Evolutionary conservation across 2,888 invertebrate species (phyloP).

Genomic region (Dasypogon diadema): DNA sequence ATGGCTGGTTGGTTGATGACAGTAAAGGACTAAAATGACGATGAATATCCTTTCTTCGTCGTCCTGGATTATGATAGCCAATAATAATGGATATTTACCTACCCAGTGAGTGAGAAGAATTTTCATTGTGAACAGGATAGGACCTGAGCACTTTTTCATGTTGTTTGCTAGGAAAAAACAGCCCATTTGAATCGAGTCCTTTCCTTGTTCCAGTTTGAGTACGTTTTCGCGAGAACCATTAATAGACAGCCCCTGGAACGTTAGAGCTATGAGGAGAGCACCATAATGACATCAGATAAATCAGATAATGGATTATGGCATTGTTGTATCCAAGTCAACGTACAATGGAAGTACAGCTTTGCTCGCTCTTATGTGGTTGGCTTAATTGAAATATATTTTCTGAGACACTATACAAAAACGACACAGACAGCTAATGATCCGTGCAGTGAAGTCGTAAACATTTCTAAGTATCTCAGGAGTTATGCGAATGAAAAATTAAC

Average conservation of each 20-base stretch:
- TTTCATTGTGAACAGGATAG: slow-evolving; percentile 7
- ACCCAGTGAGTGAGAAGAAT: slow-evolving; percentile 15
- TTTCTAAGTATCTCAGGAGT: too few species aligned
- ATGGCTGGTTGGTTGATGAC: slow-evolving; percentile 45
- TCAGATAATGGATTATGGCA: slow-evolving; percentile 52
- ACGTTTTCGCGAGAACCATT: slow-evolving; percentile 32
- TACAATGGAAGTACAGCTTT: background rate
- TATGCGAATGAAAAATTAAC: too few species aligned
- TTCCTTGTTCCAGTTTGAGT: slow-evolving; percentile 32
- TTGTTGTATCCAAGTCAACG: slow-evolving; percentile 12
- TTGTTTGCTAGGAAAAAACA: slow-evolving; percentile 20
- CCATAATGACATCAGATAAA: slow-evolving; percentile 52
- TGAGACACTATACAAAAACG: background rate
- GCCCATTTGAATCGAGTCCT: slow-evolving; percentile 21
- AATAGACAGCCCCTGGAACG: slow-evolving; percentile 19
- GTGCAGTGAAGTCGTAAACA: too few species aligned
- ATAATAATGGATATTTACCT: slow-evolving; percentile 54
- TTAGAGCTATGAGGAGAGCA: slow-evolving; percentile 5
- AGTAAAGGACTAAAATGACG: slow-evolving; percentile 52
- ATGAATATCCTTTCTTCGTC: slow-evolving; percentile 39
- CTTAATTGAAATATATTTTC: slow-evolving; percentile 44
- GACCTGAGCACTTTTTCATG: slow-evolving; percentile 51
- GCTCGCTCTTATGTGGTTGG: background rate
- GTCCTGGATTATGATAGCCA: slow-evolving; percentile 41
- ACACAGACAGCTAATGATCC: background rate